Percentiles rank a stretch among this genome's conserved stretches.
These are phyloP conservation scores for Cataglyphis hispanica DNA, from an alignment of 1,140 invertebrate species.

Conservation along the genomic window DNA sequence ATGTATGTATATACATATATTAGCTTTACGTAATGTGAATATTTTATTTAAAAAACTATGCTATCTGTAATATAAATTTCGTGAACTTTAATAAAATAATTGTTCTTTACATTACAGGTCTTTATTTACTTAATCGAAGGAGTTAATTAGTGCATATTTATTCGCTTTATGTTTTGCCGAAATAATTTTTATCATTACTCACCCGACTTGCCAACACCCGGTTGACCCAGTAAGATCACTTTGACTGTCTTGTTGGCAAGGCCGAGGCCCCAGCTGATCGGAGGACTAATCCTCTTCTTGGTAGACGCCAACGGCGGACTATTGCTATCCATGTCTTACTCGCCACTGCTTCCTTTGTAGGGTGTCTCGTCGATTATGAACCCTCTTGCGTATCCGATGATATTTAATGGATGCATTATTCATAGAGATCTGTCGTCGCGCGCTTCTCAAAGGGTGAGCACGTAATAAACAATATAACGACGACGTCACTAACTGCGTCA, in stretches of 20 bases:
- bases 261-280: conserved; percentile 67
- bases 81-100: conserved; percentile 2
- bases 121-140: background rate
- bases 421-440: conserved; percentile 45
- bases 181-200: conserved; percentile 71
- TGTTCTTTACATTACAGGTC: background rate
- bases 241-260: conserved; percentile 84
- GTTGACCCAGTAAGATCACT: conserved; percentile 92
- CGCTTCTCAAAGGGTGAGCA: conserved; percentile 36
- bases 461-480: conserved; percentile 40
- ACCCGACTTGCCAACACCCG: conserved; percentile 93
- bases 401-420: conserved; percentile 67
- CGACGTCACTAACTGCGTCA: conserved; percentile 35
- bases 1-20: background rate
- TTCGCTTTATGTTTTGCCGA: background rate
- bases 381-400: conserved; percentile 53
- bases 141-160: background rate
- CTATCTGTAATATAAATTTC: background rate
- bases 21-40: background rate
- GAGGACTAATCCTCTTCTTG: conserved; percentile 68
- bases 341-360: conserved; percentile 45
- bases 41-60: background rate
- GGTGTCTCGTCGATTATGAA: conserved; percentile 66
- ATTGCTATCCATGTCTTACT: conserved; percentile 68
- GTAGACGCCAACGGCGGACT: conserved; percentile 53